A percentile compares a stretch with the other conserved stretches of the same genome.
These are phyloP conservation scores for Heliothis virescens DNA, from an alignment of 1,140 invertebrate species.

Conservation along the genomic window DNA sequence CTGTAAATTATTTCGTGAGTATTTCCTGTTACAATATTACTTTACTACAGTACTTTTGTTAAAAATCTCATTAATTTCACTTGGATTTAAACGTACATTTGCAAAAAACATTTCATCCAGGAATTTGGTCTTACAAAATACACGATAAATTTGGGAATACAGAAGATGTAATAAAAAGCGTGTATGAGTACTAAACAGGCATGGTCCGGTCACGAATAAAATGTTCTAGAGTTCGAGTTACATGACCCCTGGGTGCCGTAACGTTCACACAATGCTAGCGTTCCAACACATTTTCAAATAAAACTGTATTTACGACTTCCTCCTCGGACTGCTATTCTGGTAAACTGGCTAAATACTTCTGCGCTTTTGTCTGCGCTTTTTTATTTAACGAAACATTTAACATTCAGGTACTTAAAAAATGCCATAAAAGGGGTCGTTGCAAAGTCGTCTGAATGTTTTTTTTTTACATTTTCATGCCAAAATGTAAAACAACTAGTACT, in stretches of 20 bases:
- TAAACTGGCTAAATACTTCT: constrained; percentile 45
- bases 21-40: neutral
- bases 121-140: no score
- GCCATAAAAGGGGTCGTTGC: constrained; percentile 31
- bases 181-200: constrained; percentile 46
- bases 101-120: no score
- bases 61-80: no score
- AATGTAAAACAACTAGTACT: constrained; percentile 15
- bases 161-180: constrained; percentile 22
- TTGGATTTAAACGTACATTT: no score
- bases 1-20: constrained; percentile 16
- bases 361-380: constrained; percentile 37
- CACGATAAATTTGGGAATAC: constrained; percentile 26
- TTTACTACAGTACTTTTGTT: no score
- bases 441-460: constrained; percentile 6
- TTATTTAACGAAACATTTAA: constrained; percentile 43
- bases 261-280: constrained; percentile 65
- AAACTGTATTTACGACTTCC: constrained; percentile 74
- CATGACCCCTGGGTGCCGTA: constrained; percentile 69
- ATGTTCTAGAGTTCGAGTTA: constrained; percentile 60
- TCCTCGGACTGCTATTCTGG: constrained; percentile 53
- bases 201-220: constrained; percentile 60
- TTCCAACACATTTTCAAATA: constrained; percentile 71
- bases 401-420: constrained; percentile 41
- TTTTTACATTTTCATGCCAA: constrained; percentile 23